Base-by-base conservation (phyloP, 2,113 vertebrate species). In the Muntiacus reevesi region DNA sequence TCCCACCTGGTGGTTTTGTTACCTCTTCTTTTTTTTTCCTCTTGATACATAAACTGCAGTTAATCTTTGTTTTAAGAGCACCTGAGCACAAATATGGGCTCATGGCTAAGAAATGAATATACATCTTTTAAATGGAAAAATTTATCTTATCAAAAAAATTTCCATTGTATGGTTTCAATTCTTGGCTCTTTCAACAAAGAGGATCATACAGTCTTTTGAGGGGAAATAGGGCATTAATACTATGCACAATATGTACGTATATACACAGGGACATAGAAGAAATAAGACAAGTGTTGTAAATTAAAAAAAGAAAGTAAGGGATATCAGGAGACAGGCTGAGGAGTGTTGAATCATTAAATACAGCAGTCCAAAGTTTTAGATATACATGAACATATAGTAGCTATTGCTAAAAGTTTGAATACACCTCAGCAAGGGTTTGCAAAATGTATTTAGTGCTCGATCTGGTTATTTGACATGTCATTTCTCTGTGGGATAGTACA, bases 61-160 rank as follows among this genome's bases (percentile, higher is more conserved):
- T 89, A 50, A 67, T 67, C 19, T 15, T 97, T 96, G 17, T 25
- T 83, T 94, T 64, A 82, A 94, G 81, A 94, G n/a, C 50, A 92
- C 10, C 50, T 74, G 85, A 89, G 21, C n/a, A 60, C 94, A 92
- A 43, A 13, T 62, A 62, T 6, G n/a, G 52, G 17, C 4, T 95
- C 23, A 55, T 89, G 95, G 27, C 67, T 95, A 60, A 74, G n/a
- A 94, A 76, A 62, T 45, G 47, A 91, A 55, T 74, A 2, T 89
- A 88, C 6, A 19, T 33, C 57, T 47, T 95, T 57, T 50, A 79
- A 92, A 67, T 55, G 83, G 59, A 50, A 85, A 93, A 97, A 36
- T 45, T 94, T 14, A 78, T 81, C 21, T 91, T 88, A 62, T 2
- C 7, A 45, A 74, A 79, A 95, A 62, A 62, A 23, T 10, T 1